Evolutionary conservation across 2,797 vertebrate genomes (phyloP).

Genomic region (Enteromius anoplus): DNA sequence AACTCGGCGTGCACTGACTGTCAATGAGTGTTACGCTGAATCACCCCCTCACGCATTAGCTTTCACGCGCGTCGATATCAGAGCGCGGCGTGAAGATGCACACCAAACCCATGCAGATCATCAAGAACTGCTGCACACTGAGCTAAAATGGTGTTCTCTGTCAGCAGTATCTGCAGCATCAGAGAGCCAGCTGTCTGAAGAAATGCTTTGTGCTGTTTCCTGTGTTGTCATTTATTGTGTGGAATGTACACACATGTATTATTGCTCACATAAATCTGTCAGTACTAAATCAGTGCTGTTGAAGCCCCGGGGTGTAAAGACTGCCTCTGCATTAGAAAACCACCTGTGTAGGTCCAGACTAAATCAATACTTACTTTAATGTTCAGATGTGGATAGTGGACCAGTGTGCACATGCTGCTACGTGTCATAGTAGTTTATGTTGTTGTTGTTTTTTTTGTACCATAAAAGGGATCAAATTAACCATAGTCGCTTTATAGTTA

Average conservation of each 20-base stretch:
- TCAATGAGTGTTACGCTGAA: conserved; percentile 7
- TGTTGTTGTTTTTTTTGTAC: background rate
- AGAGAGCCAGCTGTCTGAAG: conserved; percentile 48
- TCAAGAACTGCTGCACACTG: conserved; percentile 19
- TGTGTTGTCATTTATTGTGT: conserved; percentile 2
- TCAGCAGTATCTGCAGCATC: conserved; percentile 32
- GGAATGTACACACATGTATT: conserved; percentile 29
- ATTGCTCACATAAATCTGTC: conserved; percentile 39
- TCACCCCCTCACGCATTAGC: background rate
- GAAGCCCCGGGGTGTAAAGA: conserved; percentile 33
- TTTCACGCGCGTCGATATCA: background rate
- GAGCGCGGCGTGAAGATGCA: background rate
- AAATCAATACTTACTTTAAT: conserved; percentile 51
- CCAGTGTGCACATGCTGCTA: background rate
- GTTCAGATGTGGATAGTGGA: background rate
- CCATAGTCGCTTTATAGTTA: background rate
- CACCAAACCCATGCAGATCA: background rate
- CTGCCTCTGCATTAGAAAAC: conserved; percentile 31
- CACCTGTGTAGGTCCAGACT: conserved; percentile 54
- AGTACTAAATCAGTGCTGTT: conserved; percentile 36
- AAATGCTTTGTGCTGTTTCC: conserved; percentile 47
- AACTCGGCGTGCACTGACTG: background rate
- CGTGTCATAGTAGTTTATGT: background rate
- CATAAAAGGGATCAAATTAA: background rate
- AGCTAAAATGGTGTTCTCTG: conserved; percentile 3